Evolutionary conservation across 1,140 invertebrate genomes (phyloP).

Genomic region (Ridgeia piscesae): DNA sequence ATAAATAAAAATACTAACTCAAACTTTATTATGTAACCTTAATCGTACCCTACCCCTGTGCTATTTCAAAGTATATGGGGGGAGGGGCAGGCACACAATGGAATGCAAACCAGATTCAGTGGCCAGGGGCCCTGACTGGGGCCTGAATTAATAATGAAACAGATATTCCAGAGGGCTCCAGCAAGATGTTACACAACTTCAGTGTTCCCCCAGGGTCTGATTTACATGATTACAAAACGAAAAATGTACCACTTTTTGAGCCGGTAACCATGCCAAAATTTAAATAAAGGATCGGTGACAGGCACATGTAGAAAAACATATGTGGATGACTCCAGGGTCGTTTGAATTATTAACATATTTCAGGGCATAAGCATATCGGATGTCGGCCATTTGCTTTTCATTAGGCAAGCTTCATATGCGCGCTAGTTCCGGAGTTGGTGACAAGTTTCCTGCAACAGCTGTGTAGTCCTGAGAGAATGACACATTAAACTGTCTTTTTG

Average conservation of each 20-base stretch:
- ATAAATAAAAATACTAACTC: background rate
- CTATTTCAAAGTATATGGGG: background rate
- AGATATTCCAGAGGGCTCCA: background rate
- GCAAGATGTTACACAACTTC: background rate
- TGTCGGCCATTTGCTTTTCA: background rate
- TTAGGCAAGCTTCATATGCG: background rate
- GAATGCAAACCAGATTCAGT: background rate
- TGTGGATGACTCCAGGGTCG: background rate
- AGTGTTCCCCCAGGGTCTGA: background rate
- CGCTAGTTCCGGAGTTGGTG: background rate
- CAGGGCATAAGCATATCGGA: background rate
- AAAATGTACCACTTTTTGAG: background rate
- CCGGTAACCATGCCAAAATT: background rate
- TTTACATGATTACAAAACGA: background rate
- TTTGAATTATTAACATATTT: background rate
- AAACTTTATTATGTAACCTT: background rate
- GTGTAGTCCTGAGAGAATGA: background rate
- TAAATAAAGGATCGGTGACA: background rate
- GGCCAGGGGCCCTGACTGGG: background rate
- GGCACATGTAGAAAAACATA: background rate
- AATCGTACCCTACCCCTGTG: background rate
- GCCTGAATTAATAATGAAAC: background rate
- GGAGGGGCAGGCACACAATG: background rate
- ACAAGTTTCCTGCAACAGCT: background rate
- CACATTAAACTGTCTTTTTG: background rate